phyloP scores from a whole-genome alignment of 2,888 invertebrate genomes.

The Drosophila glabriapex region DNA sequence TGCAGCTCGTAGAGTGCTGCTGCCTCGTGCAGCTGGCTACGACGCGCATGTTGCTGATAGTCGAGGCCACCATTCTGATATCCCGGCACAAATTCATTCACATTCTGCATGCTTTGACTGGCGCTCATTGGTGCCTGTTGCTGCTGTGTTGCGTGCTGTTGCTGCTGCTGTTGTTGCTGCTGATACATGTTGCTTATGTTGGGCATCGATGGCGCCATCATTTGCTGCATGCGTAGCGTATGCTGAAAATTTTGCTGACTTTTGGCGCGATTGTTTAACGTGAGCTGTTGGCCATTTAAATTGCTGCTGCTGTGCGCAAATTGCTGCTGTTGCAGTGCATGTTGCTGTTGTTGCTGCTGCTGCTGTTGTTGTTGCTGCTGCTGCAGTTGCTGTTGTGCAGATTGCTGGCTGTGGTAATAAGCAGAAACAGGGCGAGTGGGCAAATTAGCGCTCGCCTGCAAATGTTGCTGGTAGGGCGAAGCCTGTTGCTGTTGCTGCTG shows the following conservation, averaged over 20 bases:
- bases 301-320: constrained; percentile 83
- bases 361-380: constrained; percentile 76
- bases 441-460: constrained; percentile 71
- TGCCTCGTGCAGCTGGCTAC: constrained; percentile 87
- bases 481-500: constrained; percentile 70
- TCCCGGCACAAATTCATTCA: constrained; percentile 75
- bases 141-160: constrained; percentile 60
- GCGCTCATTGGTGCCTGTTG: constrained; percentile 73
- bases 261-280: constrained; percentile 81
- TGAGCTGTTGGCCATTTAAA: constrained; percentile 76
- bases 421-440: constrained; percentile 85
- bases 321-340: constrained; percentile 79
- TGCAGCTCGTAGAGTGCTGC: constrained; percentile 84
- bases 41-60: constrained; percentile 72
- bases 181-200: constrained; percentile 84
- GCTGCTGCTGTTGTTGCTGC: constrained; percentile 74
- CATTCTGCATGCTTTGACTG: constrained; percentile 86
- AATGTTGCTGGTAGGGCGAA: constrained; percentile 65
- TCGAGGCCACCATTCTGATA: constrained; percentile 72
- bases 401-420: constrained; percentile 83
- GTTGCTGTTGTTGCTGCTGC: constrained; percentile 69
- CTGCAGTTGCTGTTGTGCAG: constrained; percentile 75
- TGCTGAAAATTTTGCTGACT: constrained; percentile 83
- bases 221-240: constrained; percentile 84
- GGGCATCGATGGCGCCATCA: constrained; percentile 86